Base-by-base conservation (phyloP, 2,888 invertebrate species). In the Athetis lepigone region DNA sequence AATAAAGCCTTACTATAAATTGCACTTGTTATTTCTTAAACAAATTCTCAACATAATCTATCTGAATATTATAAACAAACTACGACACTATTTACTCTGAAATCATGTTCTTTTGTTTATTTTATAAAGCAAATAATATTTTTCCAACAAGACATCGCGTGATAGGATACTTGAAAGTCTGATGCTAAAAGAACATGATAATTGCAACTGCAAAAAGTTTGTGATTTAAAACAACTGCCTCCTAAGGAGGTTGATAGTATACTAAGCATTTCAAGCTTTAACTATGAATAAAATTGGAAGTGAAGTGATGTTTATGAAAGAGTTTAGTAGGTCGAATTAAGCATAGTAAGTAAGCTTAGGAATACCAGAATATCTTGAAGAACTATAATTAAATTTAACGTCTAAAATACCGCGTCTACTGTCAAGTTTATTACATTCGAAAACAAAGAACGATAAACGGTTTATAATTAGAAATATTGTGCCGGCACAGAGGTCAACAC, bases 391-490 rank as follows among this genome's bases (percentile, higher is more conserved):
- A 8, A 50, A 63, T 61, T 56, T 23, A 49, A 66, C 5, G 42
- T 50, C 50, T 43, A 16, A 49, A 66, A 16, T 37, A n/a, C 36
- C 51, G 47, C 58, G 52, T 73, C 69, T 71, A 74, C 56, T 70
- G 79, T 82, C 77, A 81, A 77, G 77, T 84, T 81, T 78, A 78
- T 80, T 76, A 76, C 79, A 59, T 67, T 72, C 57, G 63, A 77
- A 73, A 71, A 79, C 72, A 80, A 79, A 73, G 68, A 72, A 59
- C 55, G 78, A 79, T 80, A 79, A 80, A 69, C 25, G 82, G 84
- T 82, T 77, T 90, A 92, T 92, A 87, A 91, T 89, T 92, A 92
- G 92, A 90, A 85, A 85, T 85, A 87, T 87, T 85, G 85, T 81
- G 66, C 33, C 78, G 77, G 85, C 79, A 74, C 85, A 82, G 88